Evolutionary conservation across 2,797 vertebrate species (phyloP).

Genomic region (Helarctos malayanus): DNA sequence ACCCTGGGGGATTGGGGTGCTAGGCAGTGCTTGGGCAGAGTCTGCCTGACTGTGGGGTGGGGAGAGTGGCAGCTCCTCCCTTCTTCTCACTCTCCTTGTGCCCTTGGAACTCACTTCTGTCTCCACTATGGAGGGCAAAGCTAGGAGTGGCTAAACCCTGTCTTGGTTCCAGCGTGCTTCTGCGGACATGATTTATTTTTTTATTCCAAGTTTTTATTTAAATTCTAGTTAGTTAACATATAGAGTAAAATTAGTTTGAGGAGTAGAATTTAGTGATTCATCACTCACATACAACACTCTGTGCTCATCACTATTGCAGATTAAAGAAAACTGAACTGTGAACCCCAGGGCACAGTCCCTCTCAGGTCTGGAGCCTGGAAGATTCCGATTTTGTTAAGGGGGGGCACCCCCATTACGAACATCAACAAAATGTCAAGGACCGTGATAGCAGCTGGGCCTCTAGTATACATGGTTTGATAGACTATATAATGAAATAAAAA

Average conservation of each 20-base stretch:
- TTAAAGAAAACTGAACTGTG: neutral
- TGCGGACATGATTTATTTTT: neutral
- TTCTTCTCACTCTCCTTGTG: neutral
- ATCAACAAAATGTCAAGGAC: neutral
- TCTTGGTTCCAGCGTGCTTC: neutral
- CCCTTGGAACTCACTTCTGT: neutral
- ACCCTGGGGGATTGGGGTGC: fast-evolving
- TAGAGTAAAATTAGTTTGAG: neutral
- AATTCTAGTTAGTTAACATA: neutral
- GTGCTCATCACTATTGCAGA: neutral
- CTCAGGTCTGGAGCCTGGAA: neutral
- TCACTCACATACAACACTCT: neutral
- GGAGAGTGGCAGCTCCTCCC: neutral
- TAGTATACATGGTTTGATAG: neutral
- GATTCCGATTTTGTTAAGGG: neutral
- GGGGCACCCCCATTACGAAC: neutral
- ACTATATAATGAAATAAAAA: neutral
- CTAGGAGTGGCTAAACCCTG: neutral
- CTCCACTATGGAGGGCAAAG: neutral
- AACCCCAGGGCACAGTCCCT: neutral
- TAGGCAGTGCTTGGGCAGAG: neutral
- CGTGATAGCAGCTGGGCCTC: neutral
- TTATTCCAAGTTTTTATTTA: neutral
- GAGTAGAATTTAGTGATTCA: neutral
- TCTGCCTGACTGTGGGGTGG: neutral